Evolutionary conservation across 2,888 invertebrate species (phyloP), one percentile per base, ranked within the genome.

Genomic region (Camponotus fellah): DNA sequence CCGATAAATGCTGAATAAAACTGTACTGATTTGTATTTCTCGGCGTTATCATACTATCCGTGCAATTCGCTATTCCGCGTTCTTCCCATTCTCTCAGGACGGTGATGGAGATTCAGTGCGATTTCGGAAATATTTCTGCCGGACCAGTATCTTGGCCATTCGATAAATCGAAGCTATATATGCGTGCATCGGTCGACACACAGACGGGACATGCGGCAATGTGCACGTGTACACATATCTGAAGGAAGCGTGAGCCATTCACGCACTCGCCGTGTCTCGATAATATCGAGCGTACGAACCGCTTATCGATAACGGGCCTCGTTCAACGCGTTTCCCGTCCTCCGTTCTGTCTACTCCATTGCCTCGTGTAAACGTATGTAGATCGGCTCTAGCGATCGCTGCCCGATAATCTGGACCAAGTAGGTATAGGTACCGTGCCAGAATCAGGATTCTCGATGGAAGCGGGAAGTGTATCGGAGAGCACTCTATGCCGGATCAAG

Each of bases 311-410:
- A 82, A 65, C 82, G 76, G 82, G n/a, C 53, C 66, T 82, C 77
- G 37, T 76, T 82, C 76, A 40, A 65, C 56, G 81, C 40, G 69
- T 79, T 65, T 37, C 26, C 68, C 82, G 53, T 56, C 76, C 84
- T 60, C 62, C 32, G 77, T 69, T 80, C 82, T 56, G 65, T 84
- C 84, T 66, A 84, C 62, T 69, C 32, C 79, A 77, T 69, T 69
- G 75, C 75, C 58, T 58, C 83, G 43, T 88, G 91, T 90, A 90
- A 92, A 90, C 88, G 90, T 86, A 71, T 85, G 85, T 86, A 87
- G 86, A 91, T 90, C 88, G 88, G 87, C 86, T 89, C 87, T 85
- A 84, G 74, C 86, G 87, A 90, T 88, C 86, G 88, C 85, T 90
- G 86, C 88, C 79, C 88, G 86, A 86, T 89, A 89, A 89, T 89